A percentile compares a stretch with the other conserved stretches of the same genome.
Evolutionary conservation across 2,888 invertebrate species (phyloP).

Genomic region (Notodonta dromedarius): DNA sequence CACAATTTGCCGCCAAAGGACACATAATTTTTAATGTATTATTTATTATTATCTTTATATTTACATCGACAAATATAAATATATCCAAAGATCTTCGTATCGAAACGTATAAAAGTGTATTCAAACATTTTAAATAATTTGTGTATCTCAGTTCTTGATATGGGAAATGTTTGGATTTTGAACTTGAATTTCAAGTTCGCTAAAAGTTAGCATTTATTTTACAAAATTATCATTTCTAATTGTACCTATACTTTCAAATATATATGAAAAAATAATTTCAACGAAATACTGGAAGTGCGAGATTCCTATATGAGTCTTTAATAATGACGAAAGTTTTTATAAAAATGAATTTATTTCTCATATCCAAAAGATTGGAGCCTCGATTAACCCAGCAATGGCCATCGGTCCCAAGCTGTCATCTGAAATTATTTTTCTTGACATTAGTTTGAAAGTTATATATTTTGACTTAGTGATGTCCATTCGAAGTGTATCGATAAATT

Average conservation of each 20-base stretch:
- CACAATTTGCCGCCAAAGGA: conserved; percentile 7
- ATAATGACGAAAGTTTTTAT: no score
- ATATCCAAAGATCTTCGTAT: conserved; percentile 50
- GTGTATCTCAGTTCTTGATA: neutral
- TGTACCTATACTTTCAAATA: neutral
- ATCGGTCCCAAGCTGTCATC: no score
- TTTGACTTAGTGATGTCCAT: conserved; percentile 21
- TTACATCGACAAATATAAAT: conserved; percentile 35
- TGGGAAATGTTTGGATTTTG: neutral
- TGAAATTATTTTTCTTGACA: no score
- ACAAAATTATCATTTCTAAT: no score
- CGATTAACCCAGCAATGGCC: no score
- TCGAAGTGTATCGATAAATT: conserved; percentile 28
- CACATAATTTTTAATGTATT: conserved; percentile 26
- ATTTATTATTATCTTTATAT: conserved; percentile 28
- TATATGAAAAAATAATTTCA: conserved; percentile 9
- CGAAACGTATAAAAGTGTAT: conserved; percentile 20
- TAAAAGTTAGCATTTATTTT: no score
- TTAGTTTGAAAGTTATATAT: neutral
- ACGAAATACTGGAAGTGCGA: conserved; percentile 7
- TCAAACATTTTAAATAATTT: neutral
- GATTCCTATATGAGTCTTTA: no score
- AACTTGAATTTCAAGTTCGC: neutral
- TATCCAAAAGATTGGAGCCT: no score
- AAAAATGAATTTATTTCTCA: no score